Evolutionary conservation across 2,888 invertebrate species (phyloP).

Genomic region (Drosophila kokeensis): DNA sequence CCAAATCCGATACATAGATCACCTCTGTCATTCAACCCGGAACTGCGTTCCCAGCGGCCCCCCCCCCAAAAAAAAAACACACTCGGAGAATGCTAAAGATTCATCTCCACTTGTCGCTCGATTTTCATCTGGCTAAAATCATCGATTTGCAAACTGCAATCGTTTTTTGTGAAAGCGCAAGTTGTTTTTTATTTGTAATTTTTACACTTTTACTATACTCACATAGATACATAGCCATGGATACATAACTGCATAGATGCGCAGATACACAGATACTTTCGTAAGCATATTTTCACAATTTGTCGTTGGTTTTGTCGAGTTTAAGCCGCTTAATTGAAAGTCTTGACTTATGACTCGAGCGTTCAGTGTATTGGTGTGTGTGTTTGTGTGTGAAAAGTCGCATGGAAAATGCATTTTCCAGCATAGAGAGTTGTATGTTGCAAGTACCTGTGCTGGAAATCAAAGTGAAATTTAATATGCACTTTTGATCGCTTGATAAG

Average conservation of each 20-base stretch:
- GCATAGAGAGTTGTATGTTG: slow-evolving; percentile 38
- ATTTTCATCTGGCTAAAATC: slow-evolving; percentile 34
- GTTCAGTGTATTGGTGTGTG: slow-evolving; percentile 10
- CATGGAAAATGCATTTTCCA: slow-evolving; percentile 59
- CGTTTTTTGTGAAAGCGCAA: slow-evolving; percentile 75
- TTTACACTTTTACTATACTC: slow-evolving; percentile 72
- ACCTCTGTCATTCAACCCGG: slow-evolving; percentile 72
- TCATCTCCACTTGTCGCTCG: slow-evolving; percentile 47
- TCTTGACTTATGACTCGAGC: slow-evolving; percentile 76
- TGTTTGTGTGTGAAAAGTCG: slow-evolving; percentile 26
- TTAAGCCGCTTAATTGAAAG: slow-evolving; percentile 79
- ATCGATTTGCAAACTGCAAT: slow-evolving; percentile 36
- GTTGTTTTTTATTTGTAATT: slow-evolving; percentile 64
- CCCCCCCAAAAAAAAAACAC: slow-evolving; percentile 1
- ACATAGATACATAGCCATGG: slow-evolving; percentile 18
- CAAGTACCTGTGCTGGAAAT: slow-evolving; percentile 29
- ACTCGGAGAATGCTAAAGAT: slow-evolving; percentile 29
- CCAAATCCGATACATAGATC: slow-evolving; percentile 30
- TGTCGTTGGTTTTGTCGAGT: slow-evolving; percentile 48
- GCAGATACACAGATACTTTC: slow-evolving; percentile 50
- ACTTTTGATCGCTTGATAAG: slow-evolving; percentile 16
- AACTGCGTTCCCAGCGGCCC: slow-evolving; percentile 40
- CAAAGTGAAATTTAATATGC: slow-evolving; percentile 55
- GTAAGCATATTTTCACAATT: slow-evolving; percentile 72
- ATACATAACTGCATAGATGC: slow-evolving; percentile 36